Conservation (phyloP, 2,797 vertebrate genomes). For the Uromys caudimaculatus region DNA sequence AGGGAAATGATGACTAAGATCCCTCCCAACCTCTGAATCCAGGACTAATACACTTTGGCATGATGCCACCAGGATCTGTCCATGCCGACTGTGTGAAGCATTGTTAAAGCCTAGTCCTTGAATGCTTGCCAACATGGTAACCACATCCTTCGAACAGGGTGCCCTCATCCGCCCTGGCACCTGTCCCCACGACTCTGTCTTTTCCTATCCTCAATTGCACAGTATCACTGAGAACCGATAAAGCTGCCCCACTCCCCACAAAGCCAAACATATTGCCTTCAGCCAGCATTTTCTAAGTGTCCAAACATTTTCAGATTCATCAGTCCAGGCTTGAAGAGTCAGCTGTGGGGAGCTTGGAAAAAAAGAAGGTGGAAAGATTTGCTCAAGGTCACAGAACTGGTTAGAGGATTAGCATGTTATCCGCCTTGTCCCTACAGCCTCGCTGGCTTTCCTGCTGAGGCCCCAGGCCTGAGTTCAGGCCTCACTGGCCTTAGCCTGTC, state of each 20-base stretch:
- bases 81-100: slow-evolving; percentile 55
- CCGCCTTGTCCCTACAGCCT: neutral
- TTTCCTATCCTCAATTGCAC: slow-evolving; percentile 55
- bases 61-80: slow-evolving; percentile 70
- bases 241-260: neutral
- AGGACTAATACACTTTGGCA: slow-evolving; percentile 67
- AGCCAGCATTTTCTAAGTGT: slow-evolving; percentile 29
- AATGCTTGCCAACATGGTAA: slow-evolving; percentile 74
- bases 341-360: neutral
- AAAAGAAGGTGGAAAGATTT: slow-evolving; percentile 57
- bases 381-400: slow-evolving; percentile 32
- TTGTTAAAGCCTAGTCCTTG: slow-evolving; percentile 71
- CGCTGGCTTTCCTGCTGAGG: slow-evolving; percentile 27
- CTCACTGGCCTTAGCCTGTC: neutral
- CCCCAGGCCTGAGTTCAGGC: neutral
- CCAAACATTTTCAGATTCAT: slow-evolving; percentile 50
- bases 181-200: slow-evolving; percentile 63
- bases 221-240: slow-evolving; percentile 55
- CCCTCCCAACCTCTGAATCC: neutral
- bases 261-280: neutral
- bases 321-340: slow-evolving; percentile 17
- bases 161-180: slow-evolving; percentile 76
- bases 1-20: slow-evolving; percentile 12
- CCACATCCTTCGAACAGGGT: slow-evolving; percentile 79
- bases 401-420: neutral